Evolutionary conservation across 1,140 invertebrate genomes (phyloP), one percentile per base, ranked within the genome.

Genomic region (Campoletis sonorensis): DNA sequence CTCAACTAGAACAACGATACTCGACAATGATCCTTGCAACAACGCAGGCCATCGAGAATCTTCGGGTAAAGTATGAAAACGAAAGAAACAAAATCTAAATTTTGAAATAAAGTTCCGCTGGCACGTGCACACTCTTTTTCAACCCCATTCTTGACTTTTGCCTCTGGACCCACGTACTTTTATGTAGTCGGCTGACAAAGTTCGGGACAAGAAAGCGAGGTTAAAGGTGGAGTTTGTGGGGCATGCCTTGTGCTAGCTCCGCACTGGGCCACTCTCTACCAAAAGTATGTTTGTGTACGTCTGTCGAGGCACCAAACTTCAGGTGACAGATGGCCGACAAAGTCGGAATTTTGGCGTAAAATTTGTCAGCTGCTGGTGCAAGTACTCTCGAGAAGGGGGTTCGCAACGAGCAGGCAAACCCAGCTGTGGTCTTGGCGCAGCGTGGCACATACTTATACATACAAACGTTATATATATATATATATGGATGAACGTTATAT

Each of bases 321-420:
- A 80, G 81, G 83, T 84, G 81, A 84, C 83, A 84, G 79, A 84
- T 84, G 83, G 83, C 81, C 81, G 83, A 84, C 83, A 84, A 84
- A 84, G 83, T 82, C 80, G 83, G 81, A 84, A 84, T 84, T 84
- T 81, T 71, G 75, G 71, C 58, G 70, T 61, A 72, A 79, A 84
- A 84, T 78, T 78, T 82, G 83, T 84, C 83, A 84, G 83, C 83
- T 84, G 81, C 80, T 82, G 81, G 78, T 79, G 45, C 67, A 58
- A 71, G 78, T 79, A 79, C 67, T 78, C 73, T 45, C n/a, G 58
- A 67, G 33, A 67, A 67, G 21, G 49, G 33, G n/a, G n/a, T 67
- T 40, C 30, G 18, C 58, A 67, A 45, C 76, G 67, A 70, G 33
- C 76, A 16, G n/a, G 45, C 76, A 37, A 49, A 67, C 54, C 76